phyloP scores from a whole-genome alignment of 2,113 vertebrate species.

The Sprattus sprattus region DNA sequence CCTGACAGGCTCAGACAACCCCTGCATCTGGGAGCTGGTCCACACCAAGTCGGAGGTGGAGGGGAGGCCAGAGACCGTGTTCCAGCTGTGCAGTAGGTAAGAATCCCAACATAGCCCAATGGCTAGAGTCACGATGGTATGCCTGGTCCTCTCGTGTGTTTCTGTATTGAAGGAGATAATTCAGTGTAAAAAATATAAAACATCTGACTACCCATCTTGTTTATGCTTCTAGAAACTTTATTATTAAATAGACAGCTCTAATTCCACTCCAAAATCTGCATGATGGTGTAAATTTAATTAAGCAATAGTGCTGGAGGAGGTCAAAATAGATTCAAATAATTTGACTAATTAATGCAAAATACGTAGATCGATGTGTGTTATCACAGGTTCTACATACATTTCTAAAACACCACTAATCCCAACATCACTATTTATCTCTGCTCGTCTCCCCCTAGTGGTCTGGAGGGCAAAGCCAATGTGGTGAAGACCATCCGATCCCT shows the following conservation, averaged over 20 bases:
- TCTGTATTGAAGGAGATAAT: neutral
- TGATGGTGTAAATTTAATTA: neutral
- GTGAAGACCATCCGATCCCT: slow-evolving; percentile 85
- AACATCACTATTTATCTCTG: neutral
- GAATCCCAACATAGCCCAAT: neutral
- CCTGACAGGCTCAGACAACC: slow-evolving; percentile 80
- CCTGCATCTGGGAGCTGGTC: slow-evolving; percentile 88
- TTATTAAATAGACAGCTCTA: neutral
- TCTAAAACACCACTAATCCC: neutral
- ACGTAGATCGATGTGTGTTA: neutral
- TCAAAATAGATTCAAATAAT: neutral
- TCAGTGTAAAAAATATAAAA: no score
- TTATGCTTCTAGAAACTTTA: no score
- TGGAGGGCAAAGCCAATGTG: slow-evolving; percentile 80
- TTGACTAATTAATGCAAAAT: neutral
- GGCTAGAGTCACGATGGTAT: neutral
- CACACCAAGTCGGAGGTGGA: slow-evolving; percentile 88
- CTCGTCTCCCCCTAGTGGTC: slow-evolving; percentile 65
- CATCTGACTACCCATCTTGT: no score
- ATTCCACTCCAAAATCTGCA: neutral
- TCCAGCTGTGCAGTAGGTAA: slow-evolving; percentile 93
- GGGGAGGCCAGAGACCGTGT: slow-evolving; percentile 88
- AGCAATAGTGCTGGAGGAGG: neutral
- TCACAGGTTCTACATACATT: neutral
- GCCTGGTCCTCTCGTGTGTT: neutral